These are phyloP conservation scores for Caenorhabditis briggsae DNA, from an alignment of 1,140 invertebrate species.

Conservation along the genomic window DNA sequence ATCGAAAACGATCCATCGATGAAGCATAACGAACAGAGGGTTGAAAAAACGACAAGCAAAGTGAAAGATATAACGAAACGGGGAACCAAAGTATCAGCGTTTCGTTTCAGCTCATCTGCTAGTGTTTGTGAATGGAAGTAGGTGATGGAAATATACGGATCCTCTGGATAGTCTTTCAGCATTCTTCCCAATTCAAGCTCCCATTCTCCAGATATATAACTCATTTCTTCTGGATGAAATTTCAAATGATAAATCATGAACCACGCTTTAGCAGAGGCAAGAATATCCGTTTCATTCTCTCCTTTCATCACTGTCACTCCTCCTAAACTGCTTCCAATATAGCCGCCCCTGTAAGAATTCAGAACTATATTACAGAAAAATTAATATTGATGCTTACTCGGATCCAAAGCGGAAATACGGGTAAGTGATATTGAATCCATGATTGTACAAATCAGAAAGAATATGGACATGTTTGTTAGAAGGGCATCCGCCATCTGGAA, in stretches of 20 bases:
- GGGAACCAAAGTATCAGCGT: constrained; percentile 66
- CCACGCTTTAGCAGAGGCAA: constrained; percentile 64
- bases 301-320: constrained; percentile 61
- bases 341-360: constrained; percentile 59
- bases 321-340: constrained; percentile 65
- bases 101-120: constrained; percentile 68
- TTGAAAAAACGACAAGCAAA: constrained; percentile 63
- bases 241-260: constrained; percentile 69
- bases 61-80: constrained; percentile 65
- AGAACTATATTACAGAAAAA: not conserved
- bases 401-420: constrained; percentile 65
- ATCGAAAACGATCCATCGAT: constrained; percentile 60
- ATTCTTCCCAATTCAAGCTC: constrained; percentile 63
- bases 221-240: constrained; percentile 65
- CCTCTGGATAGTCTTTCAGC: constrained; percentile 64
- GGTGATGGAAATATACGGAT: constrained; percentile 67
- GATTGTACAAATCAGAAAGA: constrained; percentile 65
- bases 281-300: constrained; percentile 62
- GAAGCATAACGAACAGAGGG: constrained; percentile 65
- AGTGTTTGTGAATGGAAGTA: constrained; percentile 70
- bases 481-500: constrained; percentile 61
- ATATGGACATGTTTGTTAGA: constrained; percentile 66
- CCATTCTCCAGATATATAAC: constrained; percentile 69
- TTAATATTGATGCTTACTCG: constrained; percentile 39
- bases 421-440: constrained; percentile 69